These are phyloP conservation scores for Masnerella sp. DNA, from an alignment of 2,888 invertebrate species.

Conservation along the genomic window DNA sequence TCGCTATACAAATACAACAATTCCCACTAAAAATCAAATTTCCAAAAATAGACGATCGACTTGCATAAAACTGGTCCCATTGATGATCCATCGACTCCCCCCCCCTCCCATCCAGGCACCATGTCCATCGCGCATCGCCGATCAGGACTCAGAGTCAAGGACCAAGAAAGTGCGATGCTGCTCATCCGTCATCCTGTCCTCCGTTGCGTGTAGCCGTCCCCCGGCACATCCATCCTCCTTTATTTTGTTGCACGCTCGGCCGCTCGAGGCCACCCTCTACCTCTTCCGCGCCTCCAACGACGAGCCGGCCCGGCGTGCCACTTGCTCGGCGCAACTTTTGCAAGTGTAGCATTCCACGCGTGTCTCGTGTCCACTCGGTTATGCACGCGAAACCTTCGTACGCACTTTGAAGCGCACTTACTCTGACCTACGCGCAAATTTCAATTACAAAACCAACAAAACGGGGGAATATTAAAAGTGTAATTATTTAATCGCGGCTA, in stretches of 20 bases:
- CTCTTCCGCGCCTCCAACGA: slow-evolving; percentile 52
- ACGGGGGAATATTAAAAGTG: no score
- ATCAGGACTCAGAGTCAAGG: slow-evolving; percentile 43
- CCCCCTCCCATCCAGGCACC: neutral
- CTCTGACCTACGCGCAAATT: slow-evolving; percentile 9
- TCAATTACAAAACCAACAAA: no score
- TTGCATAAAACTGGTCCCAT: no score
- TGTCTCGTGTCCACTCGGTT: slow-evolving; percentile 52
- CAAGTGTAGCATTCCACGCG: slow-evolving; percentile 62
- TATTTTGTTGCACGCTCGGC: slow-evolving; percentile 50
- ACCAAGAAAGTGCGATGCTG: slow-evolving; percentile 54
- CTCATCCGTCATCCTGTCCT: slow-evolving; percentile 60
- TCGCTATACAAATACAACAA: no score
- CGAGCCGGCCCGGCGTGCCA: slow-evolving; percentile 42
- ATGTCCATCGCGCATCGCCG: slow-evolving; percentile 29
- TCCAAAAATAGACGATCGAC: no score
- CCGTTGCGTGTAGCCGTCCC: slow-evolving; percentile 52
- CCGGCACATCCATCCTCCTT: slow-evolving; percentile 54
- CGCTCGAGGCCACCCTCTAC: slow-evolving; percentile 51
- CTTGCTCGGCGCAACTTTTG: slow-evolving; percentile 48
- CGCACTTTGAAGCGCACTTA: slow-evolving; percentile 20
- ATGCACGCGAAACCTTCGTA: slow-evolving; percentile 32
- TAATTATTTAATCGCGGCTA: no score
- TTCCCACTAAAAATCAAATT: no score
- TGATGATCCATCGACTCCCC: neutral